Evolutionary conservation across 2,113 vertebrate species (phyloP).

Genomic region (Piaya cayana): DNA sequence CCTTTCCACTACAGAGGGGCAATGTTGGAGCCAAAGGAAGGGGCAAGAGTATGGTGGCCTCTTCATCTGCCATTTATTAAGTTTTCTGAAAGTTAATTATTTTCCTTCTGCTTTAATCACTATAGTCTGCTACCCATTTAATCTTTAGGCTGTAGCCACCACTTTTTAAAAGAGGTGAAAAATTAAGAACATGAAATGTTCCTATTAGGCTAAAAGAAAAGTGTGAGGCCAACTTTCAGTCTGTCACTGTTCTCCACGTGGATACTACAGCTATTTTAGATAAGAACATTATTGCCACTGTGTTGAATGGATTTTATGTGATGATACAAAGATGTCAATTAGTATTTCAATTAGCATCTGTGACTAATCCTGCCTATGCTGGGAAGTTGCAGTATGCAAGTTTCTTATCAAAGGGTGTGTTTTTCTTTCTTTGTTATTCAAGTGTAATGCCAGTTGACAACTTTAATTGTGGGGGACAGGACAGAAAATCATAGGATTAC

Average conservation of each 20-base stretch:
- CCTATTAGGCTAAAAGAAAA: not conserved
- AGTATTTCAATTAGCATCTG: constrained; percentile 60
- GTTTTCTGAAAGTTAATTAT: constrained; percentile 9
- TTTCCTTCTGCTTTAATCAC: not conserved
- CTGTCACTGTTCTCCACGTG: not conserved
- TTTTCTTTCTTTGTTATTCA: constrained; percentile 47
- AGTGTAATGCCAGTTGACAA: not conserved
- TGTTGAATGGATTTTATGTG: constrained; percentile 16
- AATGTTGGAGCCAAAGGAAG: not conserved
- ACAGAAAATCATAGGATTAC: constrained; percentile 32
- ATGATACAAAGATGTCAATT: constrained; percentile 59
- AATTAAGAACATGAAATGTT: not conserved
- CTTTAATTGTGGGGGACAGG: not conserved
- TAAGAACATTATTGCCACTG: not conserved
- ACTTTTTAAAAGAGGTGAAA: not conserved
- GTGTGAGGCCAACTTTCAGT: not conserved
- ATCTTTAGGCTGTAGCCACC: not conserved
- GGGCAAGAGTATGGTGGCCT: not conserved
- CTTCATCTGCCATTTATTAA: not conserved
- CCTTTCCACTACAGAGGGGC: not conserved
- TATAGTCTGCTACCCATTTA: not conserved
- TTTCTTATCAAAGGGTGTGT: constrained; percentile 37
- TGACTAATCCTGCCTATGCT: constrained; percentile 66
- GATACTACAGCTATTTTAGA: constrained; percentile 4
- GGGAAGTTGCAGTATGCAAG: constrained; percentile 28